Evolutionary conservation across 1,140 invertebrate genomes (phyloP).

Genomic region (Laupala kohalensis): DNA sequence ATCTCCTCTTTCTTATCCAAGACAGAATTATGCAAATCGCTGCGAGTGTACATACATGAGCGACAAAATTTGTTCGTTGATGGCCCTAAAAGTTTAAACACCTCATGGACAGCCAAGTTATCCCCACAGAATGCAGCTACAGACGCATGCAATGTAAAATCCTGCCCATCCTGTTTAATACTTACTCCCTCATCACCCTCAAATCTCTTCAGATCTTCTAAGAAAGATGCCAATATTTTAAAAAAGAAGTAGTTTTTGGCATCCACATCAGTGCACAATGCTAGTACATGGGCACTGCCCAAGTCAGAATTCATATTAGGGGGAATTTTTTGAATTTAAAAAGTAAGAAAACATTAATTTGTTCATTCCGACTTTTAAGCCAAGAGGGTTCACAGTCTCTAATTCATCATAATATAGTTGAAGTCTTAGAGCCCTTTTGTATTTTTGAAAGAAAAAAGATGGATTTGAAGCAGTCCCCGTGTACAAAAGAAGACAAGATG

Average conservation of each 20-base stretch:
- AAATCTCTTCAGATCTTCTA: constrained; percentile 1
- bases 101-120: constrained; percentile 19
- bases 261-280: constrained; percentile 11
- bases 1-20: too few species aligned
- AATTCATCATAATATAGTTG: constrained; percentile 14
- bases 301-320: constrained; percentile 11
- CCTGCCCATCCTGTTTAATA: constrained; percentile 8
- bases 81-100: constrained; percentile 17
- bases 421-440: constrained; percentile 1
- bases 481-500: constrained; percentile 4
- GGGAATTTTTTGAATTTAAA: constrained; percentile 12
- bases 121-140: constrained; percentile 18
- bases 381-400: constrained; percentile 16
- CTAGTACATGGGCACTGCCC: constrained; percentile 12
- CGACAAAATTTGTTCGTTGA: constrained; percentile 19
- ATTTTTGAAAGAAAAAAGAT: not conserved
- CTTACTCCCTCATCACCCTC: not conserved
- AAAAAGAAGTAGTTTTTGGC: constrained; percentile 7
- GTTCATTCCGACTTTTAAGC: constrained; percentile 16
- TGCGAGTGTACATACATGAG: too few species aligned
- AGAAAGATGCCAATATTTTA: constrained; percentile 6
- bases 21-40: too few species aligned
- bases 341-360: constrained; percentile 17
- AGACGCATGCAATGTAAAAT: constrained; percentile 16
- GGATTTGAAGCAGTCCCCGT: constrained; percentile 1